Evolutionary conservation across 2,113 vertebrate genomes (phyloP).

Genomic region (Lethenteron reissneri): DNA sequence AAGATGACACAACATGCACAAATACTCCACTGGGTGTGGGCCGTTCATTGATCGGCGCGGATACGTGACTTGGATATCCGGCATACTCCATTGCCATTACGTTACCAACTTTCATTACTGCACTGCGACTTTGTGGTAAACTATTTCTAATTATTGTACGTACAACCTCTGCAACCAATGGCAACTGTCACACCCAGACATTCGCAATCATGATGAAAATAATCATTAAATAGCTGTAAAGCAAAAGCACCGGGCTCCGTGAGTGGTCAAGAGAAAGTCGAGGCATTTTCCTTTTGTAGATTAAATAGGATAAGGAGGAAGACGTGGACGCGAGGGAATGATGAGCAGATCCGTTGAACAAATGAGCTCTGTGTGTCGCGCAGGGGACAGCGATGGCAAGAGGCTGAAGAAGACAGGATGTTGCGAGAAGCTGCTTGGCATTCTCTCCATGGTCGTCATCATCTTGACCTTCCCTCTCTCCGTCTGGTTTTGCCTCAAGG

Average conservation of each 20-base stretch:
- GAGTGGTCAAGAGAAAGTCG: background rate
- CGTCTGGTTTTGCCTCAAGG: constrained; percentile 4
- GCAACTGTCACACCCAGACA: no score
- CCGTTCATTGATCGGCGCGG: no score
- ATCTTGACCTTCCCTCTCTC: background rate
- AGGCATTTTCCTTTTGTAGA: background rate
- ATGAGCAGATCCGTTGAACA: no score
- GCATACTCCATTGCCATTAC: no score
- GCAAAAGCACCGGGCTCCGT: background rate
- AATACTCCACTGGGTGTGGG: no score
- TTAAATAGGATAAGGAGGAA: background rate
- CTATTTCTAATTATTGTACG: no score
- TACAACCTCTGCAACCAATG: no score
- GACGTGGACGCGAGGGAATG: background rate
- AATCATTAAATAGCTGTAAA: background rate
- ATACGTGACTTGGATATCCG: no score
- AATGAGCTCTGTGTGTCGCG: background rate
- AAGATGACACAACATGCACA: no score
- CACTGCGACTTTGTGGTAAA: no score
- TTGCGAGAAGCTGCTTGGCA: background rate
- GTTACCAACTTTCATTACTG: no score
- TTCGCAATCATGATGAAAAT: no score
- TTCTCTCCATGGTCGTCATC: background rate
- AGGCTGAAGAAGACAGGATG: background rate
- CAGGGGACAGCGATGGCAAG: background rate